Evolutionary conservation across 1,140 invertebrate genomes (phyloP), one percentile per base, ranked within the genome.

Genomic region (Batillaria attramentaria): DNA sequence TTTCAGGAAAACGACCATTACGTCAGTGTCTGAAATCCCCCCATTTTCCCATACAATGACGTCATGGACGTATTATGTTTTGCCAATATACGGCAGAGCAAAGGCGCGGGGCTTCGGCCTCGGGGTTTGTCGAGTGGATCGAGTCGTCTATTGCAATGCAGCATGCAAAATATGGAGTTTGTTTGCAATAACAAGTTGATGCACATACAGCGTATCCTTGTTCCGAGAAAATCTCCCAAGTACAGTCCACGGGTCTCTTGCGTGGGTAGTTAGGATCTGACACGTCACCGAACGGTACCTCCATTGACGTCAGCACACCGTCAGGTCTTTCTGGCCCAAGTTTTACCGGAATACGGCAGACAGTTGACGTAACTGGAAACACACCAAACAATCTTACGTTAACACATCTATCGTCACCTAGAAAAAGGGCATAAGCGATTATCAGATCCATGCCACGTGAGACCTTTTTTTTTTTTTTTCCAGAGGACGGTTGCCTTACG

Each of bases 191-290:
- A n/a, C n/a, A n/a, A n/a, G n/a, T n/a, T 50, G 24, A 24, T 24
- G 10, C 24, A 60, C 68, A 28, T 70, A 81, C 82, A 62, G 37
- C 8, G 31, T 79, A 41, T 5, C 79, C 70, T 18, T 54, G 69
- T 1, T 78, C 62, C 31, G 79, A 75, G 35, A 70, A 79, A 18
- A 82, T 79, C 41, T 82, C 81, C 81, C 81, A 82, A 5, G 81
- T 82, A 57, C 81, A 82, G 76, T 82, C 81, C 41, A 82, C 70
- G 6, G 78, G 62, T 46, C 46, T 37, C 2, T 60, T 54, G 57
- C 77, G 77, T 6, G 78, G 72, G 10, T 72, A 69, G 31, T 50
- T 66, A 16, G 79, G 76, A 46, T 79, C 73, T 13, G 33, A 31
- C 18, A 65, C 69, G 33, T 73, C 79, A 43, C 73, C 50, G 39